A percentile compares a stretch with the other conserved stretches of the same genome.
Conservation (phyloP, 2,888 invertebrate genomes). For the Scaptodrosophila latifasciaeformis region DNA sequence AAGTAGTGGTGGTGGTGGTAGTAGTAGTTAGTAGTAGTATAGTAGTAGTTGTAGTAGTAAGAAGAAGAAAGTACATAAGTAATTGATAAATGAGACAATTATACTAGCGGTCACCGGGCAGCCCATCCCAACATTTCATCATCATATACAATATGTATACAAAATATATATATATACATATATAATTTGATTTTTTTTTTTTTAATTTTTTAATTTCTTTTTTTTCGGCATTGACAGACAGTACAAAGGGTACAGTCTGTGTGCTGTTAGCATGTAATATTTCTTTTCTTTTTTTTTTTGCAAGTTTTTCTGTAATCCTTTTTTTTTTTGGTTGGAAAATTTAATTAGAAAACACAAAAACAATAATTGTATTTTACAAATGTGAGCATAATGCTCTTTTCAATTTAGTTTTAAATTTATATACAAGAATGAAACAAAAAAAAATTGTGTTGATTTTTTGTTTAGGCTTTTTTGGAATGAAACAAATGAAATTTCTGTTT, state of each 20-base stretch:
- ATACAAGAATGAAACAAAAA: too few species aligned
- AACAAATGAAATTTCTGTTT: slow-evolving; percentile 16
- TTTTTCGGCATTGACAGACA: slow-evolving; percentile 15
- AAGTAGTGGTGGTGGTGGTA: slow-evolving; percentile 28
- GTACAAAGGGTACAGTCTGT: neutral
- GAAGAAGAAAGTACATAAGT: slow-evolving; percentile 67
- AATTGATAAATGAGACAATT: slow-evolving; percentile 71
- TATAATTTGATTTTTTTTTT: slow-evolving; percentile 51
- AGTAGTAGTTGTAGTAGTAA: slow-evolving; percentile 32
- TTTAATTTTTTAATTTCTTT: slow-evolving; percentile 16
- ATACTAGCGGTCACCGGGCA: slow-evolving; percentile 76
- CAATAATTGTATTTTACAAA: too few species aligned
- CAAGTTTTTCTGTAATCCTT: slow-evolving; percentile 49
- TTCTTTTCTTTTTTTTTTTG: slow-evolving; percentile 6
- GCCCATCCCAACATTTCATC: slow-evolving; percentile 76
- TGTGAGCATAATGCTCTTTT: slow-evolving; percentile 34
- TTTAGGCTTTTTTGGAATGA: slow-evolving; percentile 26
- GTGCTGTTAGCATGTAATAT: neutral
- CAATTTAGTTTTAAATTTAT: too few species aligned
- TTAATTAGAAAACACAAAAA: slow-evolving; percentile 47
- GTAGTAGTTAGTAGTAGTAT: slow-evolving; percentile 33
- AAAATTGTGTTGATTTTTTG: slow-evolving; percentile 41
- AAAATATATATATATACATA: slow-evolving; percentile 56
- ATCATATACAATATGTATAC: slow-evolving; percentile 66
- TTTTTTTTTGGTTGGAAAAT: slow-evolving; percentile 38